Conservation (phyloP, 2,113 vertebrate genomes). For the Scophthalmus maximus region DNA sequence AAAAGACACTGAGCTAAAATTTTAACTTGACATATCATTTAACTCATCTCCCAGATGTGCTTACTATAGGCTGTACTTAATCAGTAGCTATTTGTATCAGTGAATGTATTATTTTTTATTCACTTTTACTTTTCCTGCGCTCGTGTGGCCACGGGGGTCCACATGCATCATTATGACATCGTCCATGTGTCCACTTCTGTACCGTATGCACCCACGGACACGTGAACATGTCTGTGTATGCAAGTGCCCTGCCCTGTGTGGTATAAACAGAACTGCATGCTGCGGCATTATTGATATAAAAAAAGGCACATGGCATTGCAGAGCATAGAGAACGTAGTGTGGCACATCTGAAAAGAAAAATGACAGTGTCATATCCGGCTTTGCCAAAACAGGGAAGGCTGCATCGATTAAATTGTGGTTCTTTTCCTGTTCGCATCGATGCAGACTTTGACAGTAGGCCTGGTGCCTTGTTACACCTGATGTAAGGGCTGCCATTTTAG, state of each 20-base stretch:
- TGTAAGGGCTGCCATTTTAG: neutral
- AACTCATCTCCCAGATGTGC: too few species aligned
- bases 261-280: neutral
- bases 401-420: neutral
- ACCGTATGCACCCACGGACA: neutral
- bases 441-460: neutral
- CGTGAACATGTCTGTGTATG: too few species aligned
- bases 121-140: neutral
- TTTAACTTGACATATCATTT: too few species aligned
- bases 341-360: too few species aligned
- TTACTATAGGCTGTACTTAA: too few species aligned
- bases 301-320: neutral
- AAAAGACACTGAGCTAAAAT: conserved; percentile 9
- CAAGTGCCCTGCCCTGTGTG: neutral
- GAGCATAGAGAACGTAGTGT: neutral
- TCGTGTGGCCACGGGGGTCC: too few species aligned
- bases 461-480: neutral
- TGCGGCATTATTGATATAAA: neutral
- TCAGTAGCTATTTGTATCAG: neutral
- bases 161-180: neutral
- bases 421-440: neutral
- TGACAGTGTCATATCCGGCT: neutral
- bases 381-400: neutral
- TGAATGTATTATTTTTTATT: too few species aligned
- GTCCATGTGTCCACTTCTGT: neutral